Evolutionary conservation across 1,140 invertebrate species (phyloP).

Genomic region (Rhagoletis zephyria): DNA sequence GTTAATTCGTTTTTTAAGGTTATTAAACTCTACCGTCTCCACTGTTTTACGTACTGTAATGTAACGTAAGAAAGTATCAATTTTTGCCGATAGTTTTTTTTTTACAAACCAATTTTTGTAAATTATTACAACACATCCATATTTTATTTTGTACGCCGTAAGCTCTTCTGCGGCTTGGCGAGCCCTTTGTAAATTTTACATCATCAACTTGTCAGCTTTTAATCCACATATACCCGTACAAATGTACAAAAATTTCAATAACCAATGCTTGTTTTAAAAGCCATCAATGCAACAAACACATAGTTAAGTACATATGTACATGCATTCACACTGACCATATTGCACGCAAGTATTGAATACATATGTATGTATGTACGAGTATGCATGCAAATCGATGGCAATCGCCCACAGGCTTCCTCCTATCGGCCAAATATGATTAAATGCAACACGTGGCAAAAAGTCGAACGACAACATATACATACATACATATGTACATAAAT

Average conservation of each 20-base stretch:
- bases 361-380: not conserved
- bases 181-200: conserved; percentile 1
- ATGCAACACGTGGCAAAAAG: conserved; percentile 40
- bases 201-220: not conserved
- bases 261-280: not conserved
- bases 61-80: no score
- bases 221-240: not conserved
- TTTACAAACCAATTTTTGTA: no score
- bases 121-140: no score
- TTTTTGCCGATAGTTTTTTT: no score
- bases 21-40: no score
- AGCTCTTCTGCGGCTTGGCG: not conserved
- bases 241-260: not conserved
- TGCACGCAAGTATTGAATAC: not conserved
- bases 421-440: conserved; percentile 21
- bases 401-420: not conserved
- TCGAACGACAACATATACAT: not conserved
- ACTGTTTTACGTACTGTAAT: no score
- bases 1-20: no score
- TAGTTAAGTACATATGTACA: not conserved
- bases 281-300: not conserved
- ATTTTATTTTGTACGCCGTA: not conserved
- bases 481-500: not conserved
- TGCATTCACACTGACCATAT: not conserved
- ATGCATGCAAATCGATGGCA: not conserved